Percentiles rank a stretch among this genome's conserved stretches.
Conservation (phyloP, 1,140 invertebrate genomes). For the Belonocnema kinseyi region DNA sequence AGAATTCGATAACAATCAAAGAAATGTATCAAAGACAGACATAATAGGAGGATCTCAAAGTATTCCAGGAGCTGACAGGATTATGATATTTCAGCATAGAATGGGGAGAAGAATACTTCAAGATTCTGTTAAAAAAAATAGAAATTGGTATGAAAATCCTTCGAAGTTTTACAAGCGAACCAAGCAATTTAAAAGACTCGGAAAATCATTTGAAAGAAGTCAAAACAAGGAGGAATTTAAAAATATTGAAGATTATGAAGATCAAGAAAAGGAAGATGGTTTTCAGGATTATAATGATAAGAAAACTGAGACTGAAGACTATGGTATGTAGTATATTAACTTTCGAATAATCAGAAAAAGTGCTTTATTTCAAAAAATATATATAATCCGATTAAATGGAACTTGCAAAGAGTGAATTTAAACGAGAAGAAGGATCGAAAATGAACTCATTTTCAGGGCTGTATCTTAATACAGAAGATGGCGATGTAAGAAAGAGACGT, state of each 20-base stretch:
- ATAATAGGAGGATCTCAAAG: background rate
- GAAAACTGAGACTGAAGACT: background rate
- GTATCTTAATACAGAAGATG: background rate
- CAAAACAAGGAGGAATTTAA: background rate
- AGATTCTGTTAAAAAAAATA: no score
- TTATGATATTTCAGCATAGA: constrained; percentile 14
- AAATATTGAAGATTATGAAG: background rate
- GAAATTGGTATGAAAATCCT: no score
- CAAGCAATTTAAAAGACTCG: no score
- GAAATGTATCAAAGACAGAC: constrained; percentile 9
- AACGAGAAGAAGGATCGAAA: background rate
- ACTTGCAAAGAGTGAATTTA: background rate
- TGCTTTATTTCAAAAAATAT: no score
- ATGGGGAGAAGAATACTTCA: background rate
- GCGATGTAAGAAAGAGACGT: background rate
- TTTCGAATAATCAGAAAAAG: background rate
- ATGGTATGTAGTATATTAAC: background rate
- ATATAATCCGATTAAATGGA: no score
- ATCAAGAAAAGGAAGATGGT: background rate
- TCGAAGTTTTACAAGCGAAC: no score
- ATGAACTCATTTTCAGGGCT: background rate
- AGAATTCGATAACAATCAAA: background rate
- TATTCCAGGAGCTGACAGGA: background rate
- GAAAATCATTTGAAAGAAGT: background rate
- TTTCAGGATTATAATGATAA: background rate